Evolutionary conservation across 2,888 invertebrate species (phyloP).

Genomic region (Uloborus plumipes): DNA sequence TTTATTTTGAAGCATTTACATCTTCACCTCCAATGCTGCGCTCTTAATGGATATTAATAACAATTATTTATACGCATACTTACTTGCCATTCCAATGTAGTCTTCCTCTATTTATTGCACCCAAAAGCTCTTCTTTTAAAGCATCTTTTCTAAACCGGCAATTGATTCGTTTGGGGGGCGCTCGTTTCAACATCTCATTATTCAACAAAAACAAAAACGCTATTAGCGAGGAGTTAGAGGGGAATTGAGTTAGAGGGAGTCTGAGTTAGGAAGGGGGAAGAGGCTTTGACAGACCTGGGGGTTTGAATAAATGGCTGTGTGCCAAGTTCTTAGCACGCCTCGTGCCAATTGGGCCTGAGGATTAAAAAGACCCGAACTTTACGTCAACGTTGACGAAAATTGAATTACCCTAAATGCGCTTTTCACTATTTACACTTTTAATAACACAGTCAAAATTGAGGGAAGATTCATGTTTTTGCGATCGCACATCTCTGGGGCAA

Average conservation of each 20-base stretch:
- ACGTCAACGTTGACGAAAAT: no score
- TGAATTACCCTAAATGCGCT: no score
- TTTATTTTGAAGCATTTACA: slow-evolving; percentile 14
- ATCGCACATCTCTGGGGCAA: no score
- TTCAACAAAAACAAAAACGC: slow-evolving; percentile 19
- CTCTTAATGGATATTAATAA: slow-evolving; percentile 30
- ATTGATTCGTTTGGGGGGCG: background rate
- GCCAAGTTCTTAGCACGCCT: no score
- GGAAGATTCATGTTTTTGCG: no score
- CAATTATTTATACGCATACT: slow-evolving; percentile 22
- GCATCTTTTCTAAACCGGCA: background rate
- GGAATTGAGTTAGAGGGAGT: slow-evolving; percentile 1
- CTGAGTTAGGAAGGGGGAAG: no score
- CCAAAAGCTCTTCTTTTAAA: background rate
- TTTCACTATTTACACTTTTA: no score
- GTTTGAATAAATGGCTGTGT: no score
- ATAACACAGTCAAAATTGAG: no score
- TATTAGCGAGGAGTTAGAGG: background rate
- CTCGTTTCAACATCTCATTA: slow-evolving; percentile 13
- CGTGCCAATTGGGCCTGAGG: no score
- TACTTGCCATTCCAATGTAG: slow-evolving; percentile 8
- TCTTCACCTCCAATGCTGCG: background rate
- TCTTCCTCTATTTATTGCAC: slow-evolving; percentile 10
- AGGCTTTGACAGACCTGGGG: no score
- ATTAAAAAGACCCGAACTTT: no score